Conservation (phyloP, 1,140 invertebrate genomes). For the Thaumatotibia leucotreta region DNA sequence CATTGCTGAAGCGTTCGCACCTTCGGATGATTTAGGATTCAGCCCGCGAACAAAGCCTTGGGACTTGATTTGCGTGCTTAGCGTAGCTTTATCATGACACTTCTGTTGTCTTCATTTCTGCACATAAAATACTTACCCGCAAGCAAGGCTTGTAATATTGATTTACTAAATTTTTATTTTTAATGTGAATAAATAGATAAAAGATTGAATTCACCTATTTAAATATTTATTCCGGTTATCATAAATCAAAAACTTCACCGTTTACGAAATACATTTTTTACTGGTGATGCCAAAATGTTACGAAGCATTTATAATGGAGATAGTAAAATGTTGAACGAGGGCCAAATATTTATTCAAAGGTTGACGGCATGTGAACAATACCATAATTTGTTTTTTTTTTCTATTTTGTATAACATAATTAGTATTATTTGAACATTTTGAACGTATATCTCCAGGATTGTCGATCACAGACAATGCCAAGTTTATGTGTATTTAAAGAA, state of each 20-base stretch:
- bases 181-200: neutral
- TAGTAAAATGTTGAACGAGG: conserved; percentile 13
- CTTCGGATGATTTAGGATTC: conserved; percentile 35
- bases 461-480: neutral
- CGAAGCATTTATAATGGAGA: neutral
- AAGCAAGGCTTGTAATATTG: neutral
- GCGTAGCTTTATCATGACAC: conserved; percentile 22
- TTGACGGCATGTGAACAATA: neutral
- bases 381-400: conserved; percentile 1
- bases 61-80: conserved; percentile 20
- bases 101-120: neutral
- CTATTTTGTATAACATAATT: neutral
- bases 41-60: neutral
- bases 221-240: too few species aligned
- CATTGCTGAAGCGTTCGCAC: conserved; percentile 55
- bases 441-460: neutral
- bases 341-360: conserved; percentile 13
- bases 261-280: conserved; percentile 6
- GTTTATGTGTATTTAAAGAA: neutral
- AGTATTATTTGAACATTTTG: neutral
- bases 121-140: neutral
- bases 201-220: neutral
- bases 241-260: conserved; percentile 3
- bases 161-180: neutral
- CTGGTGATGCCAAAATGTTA: neutral